Conservation (phyloP, 2,888 invertebrate species). For the Bembecia ichneumoniformis region DNA sequence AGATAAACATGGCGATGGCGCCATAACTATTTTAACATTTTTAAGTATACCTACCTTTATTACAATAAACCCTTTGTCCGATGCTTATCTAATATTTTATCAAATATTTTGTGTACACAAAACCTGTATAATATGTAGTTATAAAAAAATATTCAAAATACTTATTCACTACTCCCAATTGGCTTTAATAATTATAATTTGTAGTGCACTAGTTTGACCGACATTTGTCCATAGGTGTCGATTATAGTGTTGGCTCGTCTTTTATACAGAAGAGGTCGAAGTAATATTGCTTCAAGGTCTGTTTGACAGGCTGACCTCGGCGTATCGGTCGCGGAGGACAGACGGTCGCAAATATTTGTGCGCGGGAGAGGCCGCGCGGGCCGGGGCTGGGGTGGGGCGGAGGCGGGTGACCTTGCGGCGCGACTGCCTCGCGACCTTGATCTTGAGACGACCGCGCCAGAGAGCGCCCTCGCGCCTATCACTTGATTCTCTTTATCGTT, state of each 20-base stretch:
- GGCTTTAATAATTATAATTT: too few species aligned
- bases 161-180: too few species aligned
- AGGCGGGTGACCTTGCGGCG: slow-evolving; percentile 57
- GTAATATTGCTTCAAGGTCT: slow-evolving; percentile 66
- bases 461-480: slow-evolving; percentile 27
- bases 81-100: too few species aligned
- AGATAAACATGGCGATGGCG: background rate
- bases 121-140: too few species aligned
- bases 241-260: slow-evolving; percentile 32
- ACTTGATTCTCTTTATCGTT: too few species aligned
- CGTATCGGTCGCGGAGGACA: slow-evolving; percentile 72
- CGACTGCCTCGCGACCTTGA: slow-evolving; percentile 68
- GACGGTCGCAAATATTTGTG: slow-evolving; percentile 70
- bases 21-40: too few species aligned
- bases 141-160: too few species aligned
- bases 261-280: slow-evolving; percentile 58
- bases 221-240: background rate
- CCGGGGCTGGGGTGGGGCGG: slow-evolving; percentile 15
- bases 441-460: slow-evolving; percentile 68
- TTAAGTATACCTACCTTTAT: too few species aligned
- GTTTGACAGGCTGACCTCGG: slow-evolving; percentile 64
- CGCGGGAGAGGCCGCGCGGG: slow-evolving; percentile 38
- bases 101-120: too few species aligned
- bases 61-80: too few species aligned
- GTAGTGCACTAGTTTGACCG: slow-evolving; percentile 10